Evolutionary conservation across 2,113 vertebrate species (phyloP).

Genomic region (Corvus moneduloides): DNA sequence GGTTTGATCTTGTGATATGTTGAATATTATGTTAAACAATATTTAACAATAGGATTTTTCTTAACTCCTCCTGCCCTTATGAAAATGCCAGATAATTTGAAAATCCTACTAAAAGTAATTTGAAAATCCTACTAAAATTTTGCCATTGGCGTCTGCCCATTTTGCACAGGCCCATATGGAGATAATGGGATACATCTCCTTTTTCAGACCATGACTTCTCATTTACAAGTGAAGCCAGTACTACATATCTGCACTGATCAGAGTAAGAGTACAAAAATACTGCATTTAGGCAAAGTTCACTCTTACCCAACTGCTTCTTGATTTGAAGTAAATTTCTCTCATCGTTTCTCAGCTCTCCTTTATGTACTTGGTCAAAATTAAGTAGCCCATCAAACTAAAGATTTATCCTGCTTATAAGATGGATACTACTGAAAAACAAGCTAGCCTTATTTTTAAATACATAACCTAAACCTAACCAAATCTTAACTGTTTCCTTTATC

Average conservation of each 20-base stretch:
- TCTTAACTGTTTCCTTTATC: background rate
- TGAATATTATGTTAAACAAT: background rate
- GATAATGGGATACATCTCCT: background rate
- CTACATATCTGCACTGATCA: too few relatives aligned
- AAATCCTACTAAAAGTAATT: background rate
- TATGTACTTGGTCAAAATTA: background rate
- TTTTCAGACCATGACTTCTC: background rate
- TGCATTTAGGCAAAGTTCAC: background rate
- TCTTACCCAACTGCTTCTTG: background rate
- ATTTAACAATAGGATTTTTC: background rate
- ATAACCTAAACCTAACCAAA: background rate
- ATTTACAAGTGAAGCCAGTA: background rate
- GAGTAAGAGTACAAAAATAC: accelerated
- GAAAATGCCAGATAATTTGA: background rate
- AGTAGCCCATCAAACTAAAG: background rate
- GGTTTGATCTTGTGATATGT: background rate
- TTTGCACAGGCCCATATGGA: background rate
- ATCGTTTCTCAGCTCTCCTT: background rate
- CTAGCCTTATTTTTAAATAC: background rate
- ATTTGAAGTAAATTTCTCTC: background rate
- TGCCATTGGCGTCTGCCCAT: background rate
- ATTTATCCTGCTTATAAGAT: background rate
- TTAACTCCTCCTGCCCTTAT: background rate
- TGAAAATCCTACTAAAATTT: background rate
- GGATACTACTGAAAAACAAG: background rate